These are phyloP conservation scores for Lamprologus sp. DNA, from an alignment of 2,113 vertebrate species.

Conservation along the genomic window DNA sequence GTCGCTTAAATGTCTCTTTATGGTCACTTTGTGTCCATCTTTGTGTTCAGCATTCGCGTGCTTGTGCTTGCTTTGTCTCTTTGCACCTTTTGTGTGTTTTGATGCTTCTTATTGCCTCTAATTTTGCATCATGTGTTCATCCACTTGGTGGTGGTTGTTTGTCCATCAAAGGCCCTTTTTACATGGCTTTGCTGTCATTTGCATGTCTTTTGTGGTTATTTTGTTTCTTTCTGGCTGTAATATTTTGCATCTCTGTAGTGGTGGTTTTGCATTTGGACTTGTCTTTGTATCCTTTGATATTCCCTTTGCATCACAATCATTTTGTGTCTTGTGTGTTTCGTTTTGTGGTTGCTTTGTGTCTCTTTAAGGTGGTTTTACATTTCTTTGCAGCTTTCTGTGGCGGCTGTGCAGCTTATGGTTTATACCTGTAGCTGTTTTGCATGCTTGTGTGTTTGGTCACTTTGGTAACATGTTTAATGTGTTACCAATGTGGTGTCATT, in stretches of 20 bases:
- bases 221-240: background rate
- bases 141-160: background rate
- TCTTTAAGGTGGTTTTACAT: background rate
- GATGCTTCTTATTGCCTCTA: background rate
- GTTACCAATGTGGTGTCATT: background rate
- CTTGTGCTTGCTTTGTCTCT: background rate
- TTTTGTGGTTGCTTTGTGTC: background rate
- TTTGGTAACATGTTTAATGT: rapidly evolving
- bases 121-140: background rate
- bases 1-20: background rate
- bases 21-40: background rate
- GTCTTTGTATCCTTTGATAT: background rate
- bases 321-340: background rate
- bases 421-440: background rate
- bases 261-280: background rate
- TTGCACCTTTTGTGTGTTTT: background rate
- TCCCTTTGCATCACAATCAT: background rate
- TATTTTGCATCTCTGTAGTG: background rate
- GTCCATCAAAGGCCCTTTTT: background rate
- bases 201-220: background rate
- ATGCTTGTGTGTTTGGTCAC: background rate
- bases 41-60: background rate
- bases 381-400: background rate
- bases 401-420: background rate
- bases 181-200: background rate